phyloP scores from a whole-genome alignment of 2,888 invertebrate species.

The Noctua janthina region DNA sequence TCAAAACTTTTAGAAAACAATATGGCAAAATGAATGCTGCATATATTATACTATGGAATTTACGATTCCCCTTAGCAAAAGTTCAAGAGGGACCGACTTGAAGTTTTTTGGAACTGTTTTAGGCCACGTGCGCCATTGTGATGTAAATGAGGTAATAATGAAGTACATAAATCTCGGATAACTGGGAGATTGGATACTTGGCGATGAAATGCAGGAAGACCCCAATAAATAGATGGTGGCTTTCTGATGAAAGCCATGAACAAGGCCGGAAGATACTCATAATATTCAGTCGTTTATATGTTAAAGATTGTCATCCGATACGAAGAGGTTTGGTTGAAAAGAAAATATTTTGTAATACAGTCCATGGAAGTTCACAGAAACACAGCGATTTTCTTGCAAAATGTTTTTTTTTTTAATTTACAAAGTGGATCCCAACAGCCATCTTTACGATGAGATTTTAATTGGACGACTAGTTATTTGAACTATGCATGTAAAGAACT shows the following conservation, averaged over 20 bases:
- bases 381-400: not conserved
- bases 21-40: slow-evolving; percentile 46
- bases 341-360: slow-evolving; percentile 1
- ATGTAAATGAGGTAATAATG: slow-evolving; percentile 59
- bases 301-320: slow-evolving; percentile 41
- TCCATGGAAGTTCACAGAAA: not conserved
- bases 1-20: slow-evolving; percentile 46
- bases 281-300: slow-evolving; percentile 40
- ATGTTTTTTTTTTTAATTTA: not conserved
- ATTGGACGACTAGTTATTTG: not conserved
- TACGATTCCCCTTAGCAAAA: slow-evolving; percentile 38
- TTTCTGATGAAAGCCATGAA: slow-evolving; percentile 15
- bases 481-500: not conserved
- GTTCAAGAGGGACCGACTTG: slow-evolving; percentile 27
- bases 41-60: slow-evolving; percentile 46
- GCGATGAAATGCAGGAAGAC: slow-evolving; percentile 25
- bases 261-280: slow-evolving; percentile 15
- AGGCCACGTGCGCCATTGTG: slow-evolving; percentile 44
- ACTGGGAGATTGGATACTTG: slow-evolving; percentile 27
- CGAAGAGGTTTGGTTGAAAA: slow-evolving; percentile 17
- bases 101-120: slow-evolving; percentile 46
- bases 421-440: not conserved
- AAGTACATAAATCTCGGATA: slow-evolving; percentile 53
- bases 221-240: slow-evolving; percentile 42
- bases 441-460: not conserved